These are phyloP conservation scores for Odocoileus hemionus DNA, from an alignment of 2,113 vertebrate genomes.

Conservation along the genomic window DNA sequence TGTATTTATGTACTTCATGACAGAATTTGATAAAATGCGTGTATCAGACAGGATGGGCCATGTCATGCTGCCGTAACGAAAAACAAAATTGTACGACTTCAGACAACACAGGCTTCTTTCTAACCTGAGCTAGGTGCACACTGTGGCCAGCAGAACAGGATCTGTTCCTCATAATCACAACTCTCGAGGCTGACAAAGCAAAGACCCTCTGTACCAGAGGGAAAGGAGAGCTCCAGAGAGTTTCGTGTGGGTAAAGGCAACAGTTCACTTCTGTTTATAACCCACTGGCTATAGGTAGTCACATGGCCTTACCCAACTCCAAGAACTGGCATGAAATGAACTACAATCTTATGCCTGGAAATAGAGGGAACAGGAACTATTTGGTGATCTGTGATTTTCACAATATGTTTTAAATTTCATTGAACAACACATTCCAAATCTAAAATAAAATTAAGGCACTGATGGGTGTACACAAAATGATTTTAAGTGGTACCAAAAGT, in stretches of 20 bases:
- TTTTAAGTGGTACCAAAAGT: neutral
- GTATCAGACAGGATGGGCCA: neutral
- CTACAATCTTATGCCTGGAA: neutral
- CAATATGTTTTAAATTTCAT: neutral
- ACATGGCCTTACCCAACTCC: neutral
- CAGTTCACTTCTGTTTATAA: neutral
- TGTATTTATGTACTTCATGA: neutral
- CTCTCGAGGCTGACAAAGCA: neutral
- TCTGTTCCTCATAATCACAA: neutral
- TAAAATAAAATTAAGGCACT: constrained; percentile 6
- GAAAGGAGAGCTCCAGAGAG: neutral
- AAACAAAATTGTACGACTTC: neutral
- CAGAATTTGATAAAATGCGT: neutral
- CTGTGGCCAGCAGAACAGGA: neutral
- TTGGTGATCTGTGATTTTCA: neutral
- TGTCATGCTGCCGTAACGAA: neutral
- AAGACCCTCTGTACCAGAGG: neutral
- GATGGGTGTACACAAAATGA: neutral
- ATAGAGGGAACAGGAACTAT: neutral
- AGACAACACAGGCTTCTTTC: neutral
- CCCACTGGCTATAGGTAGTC: neutral
- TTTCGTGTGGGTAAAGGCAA: neutral
- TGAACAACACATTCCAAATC: neutral
- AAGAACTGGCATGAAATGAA: neutral
- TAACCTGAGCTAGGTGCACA: neutral